These are phyloP conservation scores for Balearica regulorum DNA, from an alignment of 2,797 vertebrate species.

Conservation along the genomic window DNA sequence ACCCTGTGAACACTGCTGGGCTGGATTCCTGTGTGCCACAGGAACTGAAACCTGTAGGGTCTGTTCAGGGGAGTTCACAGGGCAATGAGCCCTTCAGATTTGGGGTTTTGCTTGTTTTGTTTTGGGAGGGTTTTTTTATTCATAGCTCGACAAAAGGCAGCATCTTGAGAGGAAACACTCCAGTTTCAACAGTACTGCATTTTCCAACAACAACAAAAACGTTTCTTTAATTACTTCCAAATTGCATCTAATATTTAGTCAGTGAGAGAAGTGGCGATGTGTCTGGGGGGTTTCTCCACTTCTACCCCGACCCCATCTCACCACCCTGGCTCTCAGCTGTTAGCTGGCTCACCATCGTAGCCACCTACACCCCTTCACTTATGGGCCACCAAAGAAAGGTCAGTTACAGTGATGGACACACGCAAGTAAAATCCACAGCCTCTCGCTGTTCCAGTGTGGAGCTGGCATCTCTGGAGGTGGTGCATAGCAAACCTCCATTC, in stretches of 20 bases:
- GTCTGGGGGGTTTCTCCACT: neutral
- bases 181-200: neutral
- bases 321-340: neutral
- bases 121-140: neutral
- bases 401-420: neutral
- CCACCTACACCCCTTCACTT: neutral
- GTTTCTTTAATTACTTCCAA: slow-evolving; percentile 43
- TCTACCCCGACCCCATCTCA: neutral
- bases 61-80: neutral
- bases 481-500: neutral
- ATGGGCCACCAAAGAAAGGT: neutral
- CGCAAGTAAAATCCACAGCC: neutral
- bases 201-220: slow-evolving; percentile 46
- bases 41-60: slow-evolving; percentile 21
- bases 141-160: slow-evolving; percentile 41
- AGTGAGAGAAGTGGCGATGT: neutral
- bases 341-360: neutral
- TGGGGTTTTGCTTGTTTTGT: neutral
- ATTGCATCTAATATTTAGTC: neutral
- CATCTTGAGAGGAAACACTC: slow-evolving; percentile 56
- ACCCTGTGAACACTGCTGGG: neutral
- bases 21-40: neutral
- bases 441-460: neutral
- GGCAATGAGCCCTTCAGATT: neutral
- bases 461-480: neutral